Evolutionary conservation across 2,888 invertebrate genomes (phyloP).

Genomic region (Leucophenga montana): DNA sequence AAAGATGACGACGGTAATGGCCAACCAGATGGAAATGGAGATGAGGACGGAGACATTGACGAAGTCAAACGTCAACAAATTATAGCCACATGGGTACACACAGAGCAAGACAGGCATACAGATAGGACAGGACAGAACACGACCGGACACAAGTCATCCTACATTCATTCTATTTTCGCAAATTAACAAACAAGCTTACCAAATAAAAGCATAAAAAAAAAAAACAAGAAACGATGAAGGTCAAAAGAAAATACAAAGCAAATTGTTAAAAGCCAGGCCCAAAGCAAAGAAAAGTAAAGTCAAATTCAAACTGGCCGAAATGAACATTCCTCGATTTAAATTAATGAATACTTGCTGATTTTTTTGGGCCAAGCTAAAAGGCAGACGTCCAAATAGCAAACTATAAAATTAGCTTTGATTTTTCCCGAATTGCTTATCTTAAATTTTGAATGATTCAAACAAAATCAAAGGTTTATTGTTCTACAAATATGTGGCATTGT

Average conservation of each 20-base stretch:
- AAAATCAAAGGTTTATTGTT: neutral
- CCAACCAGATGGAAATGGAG: neutral
- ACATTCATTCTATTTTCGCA: conserved; percentile 40
- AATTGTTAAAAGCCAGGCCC: conserved; percentile 18
- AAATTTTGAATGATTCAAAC: conserved; percentile 29
- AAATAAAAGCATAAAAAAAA: conserved; percentile 52
- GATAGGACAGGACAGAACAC: neutral
- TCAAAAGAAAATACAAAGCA: conserved; percentile 47
- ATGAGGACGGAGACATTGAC: conserved; percentile 35
- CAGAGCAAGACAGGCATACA: neutral
- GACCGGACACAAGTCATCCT: neutral
- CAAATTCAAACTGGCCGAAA: conserved; percentile 37
- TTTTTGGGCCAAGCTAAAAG: conserved; percentile 41
- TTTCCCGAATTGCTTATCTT: neutral
- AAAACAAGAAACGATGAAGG: conserved; percentile 30
- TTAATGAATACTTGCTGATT: conserved; percentile 69
- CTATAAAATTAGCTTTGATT: neutral
- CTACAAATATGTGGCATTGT: no score
- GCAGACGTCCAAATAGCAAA: conserved; percentile 32
- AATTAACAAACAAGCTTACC: conserved; percentile 60
- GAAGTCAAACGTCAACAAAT: conserved; percentile 67
- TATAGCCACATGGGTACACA: conserved; percentile 63
- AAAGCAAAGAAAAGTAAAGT: conserved; percentile 26
- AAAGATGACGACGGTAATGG: conserved; percentile 1
- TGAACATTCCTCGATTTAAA: conserved; percentile 61